Conservation (phyloP, 2,113 vertebrate species). For the Marmota monax region DNA sequence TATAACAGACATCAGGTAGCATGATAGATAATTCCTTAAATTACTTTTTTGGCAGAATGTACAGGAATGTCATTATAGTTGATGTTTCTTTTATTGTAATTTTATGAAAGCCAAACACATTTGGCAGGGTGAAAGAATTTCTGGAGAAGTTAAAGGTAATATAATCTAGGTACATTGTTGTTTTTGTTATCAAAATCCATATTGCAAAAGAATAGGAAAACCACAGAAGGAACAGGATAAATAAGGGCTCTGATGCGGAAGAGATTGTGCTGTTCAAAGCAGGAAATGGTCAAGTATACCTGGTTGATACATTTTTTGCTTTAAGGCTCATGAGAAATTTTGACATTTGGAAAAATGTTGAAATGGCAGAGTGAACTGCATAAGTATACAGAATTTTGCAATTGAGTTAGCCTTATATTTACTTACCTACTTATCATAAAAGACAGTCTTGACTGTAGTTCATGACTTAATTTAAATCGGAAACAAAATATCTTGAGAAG, state of each 20-base stretch:
- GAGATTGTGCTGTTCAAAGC: background rate
- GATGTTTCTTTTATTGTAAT: background rate
- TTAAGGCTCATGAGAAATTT: slow-evolving; percentile 60
- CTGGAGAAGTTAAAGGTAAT: slow-evolving; percentile 47
- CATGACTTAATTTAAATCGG: slow-evolving; percentile 61
- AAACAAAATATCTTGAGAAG: slow-evolving; percentile 51
- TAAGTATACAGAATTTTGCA: background rate
- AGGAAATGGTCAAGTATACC: slow-evolving; percentile 49
- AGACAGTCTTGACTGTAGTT: background rate
- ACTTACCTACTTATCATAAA: slow-evolving; percentile 40
- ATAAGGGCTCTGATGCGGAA: slow-evolving; percentile 48
- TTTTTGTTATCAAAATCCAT: slow-evolving; percentile 48
- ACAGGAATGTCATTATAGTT: background rate
- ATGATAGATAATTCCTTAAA: background rate
- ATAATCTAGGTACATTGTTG: slow-evolving; percentile 7
- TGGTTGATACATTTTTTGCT: slow-evolving; percentile 32
- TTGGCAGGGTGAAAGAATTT: slow-evolving; percentile 21
- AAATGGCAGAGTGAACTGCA: background rate
- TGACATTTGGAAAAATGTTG: slow-evolving; percentile 55
- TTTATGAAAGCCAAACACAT: slow-evolving; percentile 22
- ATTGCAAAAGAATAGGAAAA: slow-evolving; percentile 61
- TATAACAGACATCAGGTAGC: background rate
- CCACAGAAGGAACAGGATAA: slow-evolving; percentile 5
- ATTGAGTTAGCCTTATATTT: slow-evolving; percentile 53
- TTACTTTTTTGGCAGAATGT: slow-evolving; percentile 15